Evolutionary conservation across 2,113 vertebrate species (phyloP), one percentile per base, ranked within the genome.

Genomic region (Ardeotis arabs): DNA sequence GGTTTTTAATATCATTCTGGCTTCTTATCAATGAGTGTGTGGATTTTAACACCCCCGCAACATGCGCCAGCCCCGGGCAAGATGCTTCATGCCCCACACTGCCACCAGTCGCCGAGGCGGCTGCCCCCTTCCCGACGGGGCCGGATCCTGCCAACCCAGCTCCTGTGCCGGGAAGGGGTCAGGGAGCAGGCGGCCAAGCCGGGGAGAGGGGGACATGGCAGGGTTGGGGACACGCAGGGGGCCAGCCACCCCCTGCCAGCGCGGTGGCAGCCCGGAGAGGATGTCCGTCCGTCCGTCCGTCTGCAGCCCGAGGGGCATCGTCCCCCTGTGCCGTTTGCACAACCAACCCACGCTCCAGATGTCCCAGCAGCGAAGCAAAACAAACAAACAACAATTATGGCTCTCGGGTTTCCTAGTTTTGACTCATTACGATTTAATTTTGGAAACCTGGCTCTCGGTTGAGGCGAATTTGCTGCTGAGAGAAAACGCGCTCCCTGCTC

Each of bases 331-430:
- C 45, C 1, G 0, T 80, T 94, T 95, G 92, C 92, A 86, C 92
- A 94, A 92, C 55, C 92, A 63, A 68, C 96, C 95, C 90, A 82
- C 95, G 6, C 39, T 62, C 82, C 95, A 97, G 95, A 96, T 97
- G 96, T 95, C 62, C 95, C 90, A 93, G 88, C 74, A 90, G 93
- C 1, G 2, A 87, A 69, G 84, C 74, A 93, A 97, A 94, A 93
- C 91, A 93, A 97, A 91, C 87, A 96, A 96, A 95, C 95, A 96
- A 41, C 94, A 96, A 96, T 96, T 96, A 97, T 85, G 89, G 96
- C 76, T 78, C 95, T 89, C 10, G 39, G 60, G 83, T 96, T 96
- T 94, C 96, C 96, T 96, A 69, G 0, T 93, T 89, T 94, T 37
- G 94, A 64, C 90, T 96, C 96, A 84, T 94, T 93, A 93, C 3